Base-by-base conservation (phyloP, 2,797 vertebrate genomes). In the Bothrops alternatus region DNA sequence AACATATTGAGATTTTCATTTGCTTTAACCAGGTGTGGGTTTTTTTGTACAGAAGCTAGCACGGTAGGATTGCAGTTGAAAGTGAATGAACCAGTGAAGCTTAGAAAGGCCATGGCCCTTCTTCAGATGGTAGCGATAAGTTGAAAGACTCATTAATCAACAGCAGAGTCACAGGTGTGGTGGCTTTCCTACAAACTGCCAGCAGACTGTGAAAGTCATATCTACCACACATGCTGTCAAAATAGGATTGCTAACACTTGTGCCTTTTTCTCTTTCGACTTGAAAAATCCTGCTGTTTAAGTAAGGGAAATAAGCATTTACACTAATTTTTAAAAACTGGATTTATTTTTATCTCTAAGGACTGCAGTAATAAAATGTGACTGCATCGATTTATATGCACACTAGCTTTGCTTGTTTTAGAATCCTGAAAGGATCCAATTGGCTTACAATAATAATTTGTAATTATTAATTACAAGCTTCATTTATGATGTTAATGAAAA, bases 141-240 rank as follows among this genome's bases (percentile, higher is more conserved):
- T 98, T 99, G 98, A 99, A 98, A 99, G 98, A 98, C 98, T 99
- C 99, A 99, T 99, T 99, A 99, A 99, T 99, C 99, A 99, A 98
- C 98, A 96, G 94, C 97, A 96, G 98, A 98, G 98, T 98, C 98
- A 98, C 98, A 99, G 99, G 98, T 99, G 98, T 99, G 98, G 99
- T 99, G 98, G 97, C 98, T 99, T 99, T 98, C 98, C 98, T 98
- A 98, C 98, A 98, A 98, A 98, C 98, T 98, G 98, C 98, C 98
- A 99, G 97, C 98, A 98, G 98, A 99, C 99, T 99, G 98, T 99
- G 99, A 99, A 99, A 99, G 99, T 99, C 99, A 99, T 98, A 99
- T 98, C 98, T 97, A 98, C 97, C 98, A 98, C 97, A 98, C 97
- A 97, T 98, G 98, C 97, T 98, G 98, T 98, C 98, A 98, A 98